Conservation (phyloP, 2,888 invertebrate genomes). For the Salticus scenicus region DNA sequence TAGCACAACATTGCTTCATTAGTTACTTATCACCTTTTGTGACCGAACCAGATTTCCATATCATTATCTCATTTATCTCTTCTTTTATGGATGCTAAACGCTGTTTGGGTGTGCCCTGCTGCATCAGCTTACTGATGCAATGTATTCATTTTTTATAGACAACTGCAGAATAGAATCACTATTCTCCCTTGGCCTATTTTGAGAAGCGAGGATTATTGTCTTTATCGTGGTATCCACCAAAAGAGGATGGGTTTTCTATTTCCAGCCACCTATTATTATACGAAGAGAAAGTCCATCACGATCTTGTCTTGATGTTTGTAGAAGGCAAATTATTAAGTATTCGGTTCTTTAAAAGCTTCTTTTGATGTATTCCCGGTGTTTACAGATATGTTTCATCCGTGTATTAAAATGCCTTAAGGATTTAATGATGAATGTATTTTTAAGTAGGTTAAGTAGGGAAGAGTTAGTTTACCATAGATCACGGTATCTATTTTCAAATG, state of each 20-base stretch:
- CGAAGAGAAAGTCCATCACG: conserved; percentile 13
- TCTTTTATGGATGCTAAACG: neutral
- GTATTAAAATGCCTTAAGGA: neutral
- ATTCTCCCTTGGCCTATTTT: conserved; percentile 18
- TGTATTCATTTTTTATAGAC: neutral
- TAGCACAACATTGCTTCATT: neutral
- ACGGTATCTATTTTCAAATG: neutral
- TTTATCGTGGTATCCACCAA: neutral
- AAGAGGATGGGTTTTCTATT: neutral
- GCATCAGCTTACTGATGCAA: neutral
- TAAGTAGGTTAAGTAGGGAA: neutral
- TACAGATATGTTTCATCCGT: neutral
- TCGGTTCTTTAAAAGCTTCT: neutral
- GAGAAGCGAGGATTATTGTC: conserved; percentile 5
- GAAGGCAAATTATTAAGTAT: neutral
- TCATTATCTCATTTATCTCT: neutral
- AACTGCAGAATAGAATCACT: neutral
- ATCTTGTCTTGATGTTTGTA: conserved; percentile 10
- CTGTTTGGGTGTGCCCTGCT: neutral
- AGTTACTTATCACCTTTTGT: neutral
- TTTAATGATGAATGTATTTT: neutral
- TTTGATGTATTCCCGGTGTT: neutral
- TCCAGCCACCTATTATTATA: neutral
- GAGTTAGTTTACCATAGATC: neutral
- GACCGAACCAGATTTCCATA: neutral